These are phyloP conservation scores for Aspidiotus destructor DNA, from an alignment of 2,888 invertebrate genomes.

Conservation along the genomic window DNA sequence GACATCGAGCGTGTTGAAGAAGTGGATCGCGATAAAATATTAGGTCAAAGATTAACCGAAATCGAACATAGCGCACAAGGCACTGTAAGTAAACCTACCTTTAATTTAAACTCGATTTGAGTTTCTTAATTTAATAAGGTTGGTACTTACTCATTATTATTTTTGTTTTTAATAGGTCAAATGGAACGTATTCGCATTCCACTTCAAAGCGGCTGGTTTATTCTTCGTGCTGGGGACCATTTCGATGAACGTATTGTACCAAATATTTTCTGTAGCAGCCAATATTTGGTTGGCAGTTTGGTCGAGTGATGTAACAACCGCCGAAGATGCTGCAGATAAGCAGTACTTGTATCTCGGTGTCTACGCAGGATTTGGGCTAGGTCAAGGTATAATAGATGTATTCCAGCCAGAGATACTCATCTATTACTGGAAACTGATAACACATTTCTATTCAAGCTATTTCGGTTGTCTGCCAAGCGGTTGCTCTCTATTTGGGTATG, in stretches of 20 bases:
- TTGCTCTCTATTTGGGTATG: constrained; percentile 53
- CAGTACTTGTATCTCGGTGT: constrained; percentile 76
- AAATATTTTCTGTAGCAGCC: constrained; percentile 75
- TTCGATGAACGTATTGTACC: constrained; percentile 67
- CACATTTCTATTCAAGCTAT: too few species aligned
- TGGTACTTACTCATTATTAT: too few species aligned
- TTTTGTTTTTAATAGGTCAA: constrained; percentile 54
- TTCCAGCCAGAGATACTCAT: too few species aligned
- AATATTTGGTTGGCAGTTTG: constrained; percentile 76
- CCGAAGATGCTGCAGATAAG: constrained; percentile 42
- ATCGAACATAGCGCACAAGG: constrained; percentile 85
- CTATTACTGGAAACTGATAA: too few species aligned
- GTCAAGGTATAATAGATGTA: constrained; percentile 61
- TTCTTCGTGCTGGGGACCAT: constrained; percentile 62
- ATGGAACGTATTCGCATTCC: constrained; percentile 77
- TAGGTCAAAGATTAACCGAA: constrained; percentile 72
- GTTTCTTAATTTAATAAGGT: too few species aligned
- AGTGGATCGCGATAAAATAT: too few species aligned
- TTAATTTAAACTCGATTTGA: too few species aligned
- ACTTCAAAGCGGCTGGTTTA: constrained; percentile 74
- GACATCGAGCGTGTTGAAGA: constrained; percentile 42
- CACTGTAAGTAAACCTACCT: constrained; percentile 48
- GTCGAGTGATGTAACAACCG: constrained; percentile 56
- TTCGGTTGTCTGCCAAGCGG: too few species aligned
- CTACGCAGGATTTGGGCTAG: constrained; percentile 78